Base-by-base conservation (phyloP, 2,113 vertebrate genomes). In the Oreochromis aureus region DNA sequence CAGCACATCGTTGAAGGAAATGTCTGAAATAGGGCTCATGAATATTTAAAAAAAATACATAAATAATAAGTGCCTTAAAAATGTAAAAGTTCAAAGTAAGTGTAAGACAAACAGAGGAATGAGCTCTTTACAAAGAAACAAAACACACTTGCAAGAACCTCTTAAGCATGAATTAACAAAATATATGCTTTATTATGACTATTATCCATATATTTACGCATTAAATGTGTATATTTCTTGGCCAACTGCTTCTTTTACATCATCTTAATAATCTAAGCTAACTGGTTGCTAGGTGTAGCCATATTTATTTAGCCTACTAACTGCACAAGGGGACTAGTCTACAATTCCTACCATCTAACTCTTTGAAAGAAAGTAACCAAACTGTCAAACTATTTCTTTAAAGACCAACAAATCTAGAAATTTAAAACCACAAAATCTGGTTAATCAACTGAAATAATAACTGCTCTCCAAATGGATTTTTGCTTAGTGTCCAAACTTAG, bases 401-500 rank as follows among this genome's bases (percentile, higher is more conserved):
- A 82, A 84, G 8, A 59, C 19, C 32, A 58, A 48, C 11, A 27
- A 51, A 66, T 81, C 61, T 32, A 16, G 56, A 32, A 69, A 82
- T 54, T 71, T 24, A 83, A 53, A 76, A 56, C 84, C 85, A 81
- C 22, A 13, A 76, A 89, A 59, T 81, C 36, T 30, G 18, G 41
- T 53, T 51, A 84, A 83, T 91, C 80, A 81, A 87, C 82, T 82
- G 6, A 55, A 69, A 90, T 80, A 88, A 87, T 13, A 54, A 80
- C 46, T 78, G 19, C 27, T 54, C 71, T 78, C 48, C 39, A 41
- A 89, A 71, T 86, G 11, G 69, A 44, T 79, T 83, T 85, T 84
- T 93, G 91, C 87, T 86, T 84, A 30, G 18, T 41, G 53, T 87
- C 93, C 91, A 92, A 89, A 86, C 36, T 89, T 90, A 89, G 88